phyloP scores from a whole-genome alignment of 2,113 vertebrate species.

The Ploceus nigricollis region DNA sequence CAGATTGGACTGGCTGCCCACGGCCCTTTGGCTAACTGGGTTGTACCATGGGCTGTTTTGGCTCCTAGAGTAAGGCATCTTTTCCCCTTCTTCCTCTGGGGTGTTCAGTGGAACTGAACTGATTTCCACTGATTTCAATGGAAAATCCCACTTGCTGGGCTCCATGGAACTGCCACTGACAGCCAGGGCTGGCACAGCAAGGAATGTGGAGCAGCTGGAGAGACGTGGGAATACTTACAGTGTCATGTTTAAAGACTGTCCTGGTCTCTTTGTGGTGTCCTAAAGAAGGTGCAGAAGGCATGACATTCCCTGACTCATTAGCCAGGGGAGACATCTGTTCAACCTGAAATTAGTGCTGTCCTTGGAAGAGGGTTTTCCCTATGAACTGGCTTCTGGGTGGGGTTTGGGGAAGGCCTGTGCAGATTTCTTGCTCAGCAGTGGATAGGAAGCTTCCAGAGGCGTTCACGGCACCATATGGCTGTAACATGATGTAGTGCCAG shows the following conservation, averaged over 20 bases:
- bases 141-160: neutral
- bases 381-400: neutral
- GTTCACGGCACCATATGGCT: neutral
- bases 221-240: neutral
- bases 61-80: neutral
- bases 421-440: neutral
- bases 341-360: neutral
- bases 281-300: neutral
- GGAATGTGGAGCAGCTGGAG: neutral
- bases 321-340: neutral
- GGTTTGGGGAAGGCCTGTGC: neutral
- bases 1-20: neutral
- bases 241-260: neutral
- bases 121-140: neutral
- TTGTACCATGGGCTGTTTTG: neutral
- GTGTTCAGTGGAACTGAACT: neutral
- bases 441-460: neutral
- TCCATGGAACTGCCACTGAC: neutral
- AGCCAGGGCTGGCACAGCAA: neutral
- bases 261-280: neutral
- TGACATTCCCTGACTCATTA: neutral
- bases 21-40: neutral
- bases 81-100: neutral
- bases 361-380: neutral
- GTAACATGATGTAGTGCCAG: neutral